Percentiles rank a stretch among this genome's conserved stretches.
phyloP scores from a whole-genome alignment of 2,113 vertebrate genomes.

The Colossoma macropomum region DNA sequence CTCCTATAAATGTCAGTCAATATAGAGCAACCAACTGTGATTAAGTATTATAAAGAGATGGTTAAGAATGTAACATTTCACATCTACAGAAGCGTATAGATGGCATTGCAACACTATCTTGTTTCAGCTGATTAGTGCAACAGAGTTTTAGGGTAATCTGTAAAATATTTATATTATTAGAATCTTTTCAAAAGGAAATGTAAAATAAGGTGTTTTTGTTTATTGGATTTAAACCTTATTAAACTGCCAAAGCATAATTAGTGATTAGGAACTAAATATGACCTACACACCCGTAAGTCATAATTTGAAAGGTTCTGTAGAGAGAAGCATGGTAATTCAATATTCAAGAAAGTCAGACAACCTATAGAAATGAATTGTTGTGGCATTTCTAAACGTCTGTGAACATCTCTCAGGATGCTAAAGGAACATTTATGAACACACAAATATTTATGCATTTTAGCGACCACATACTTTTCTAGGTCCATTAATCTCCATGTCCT shows the following conservation, averaged over 20 bases:
- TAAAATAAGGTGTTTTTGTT: too few species aligned
- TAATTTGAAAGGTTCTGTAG: background rate
- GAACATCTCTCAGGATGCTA: background rate
- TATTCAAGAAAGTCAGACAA: too few species aligned
- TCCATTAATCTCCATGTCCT: background rate
- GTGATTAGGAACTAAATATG: too few species aligned
- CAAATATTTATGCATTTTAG: background rate
- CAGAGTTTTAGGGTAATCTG: too few species aligned
- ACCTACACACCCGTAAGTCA: too few species aligned
- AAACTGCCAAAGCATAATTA: too few species aligned
- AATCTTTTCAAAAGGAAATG: too few species aligned
- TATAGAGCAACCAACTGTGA: background rate
- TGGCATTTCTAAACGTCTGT: background rate
- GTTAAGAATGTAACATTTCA: constrained; percentile 10
- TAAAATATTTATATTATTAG: too few species aligned
- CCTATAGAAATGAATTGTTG: background rate
- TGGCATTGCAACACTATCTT: background rate
- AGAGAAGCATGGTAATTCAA: background rate
- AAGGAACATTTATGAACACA: background rate
- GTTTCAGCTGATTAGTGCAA: too few species aligned
- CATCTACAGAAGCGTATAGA: background rate
- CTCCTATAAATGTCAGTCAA: background rate
- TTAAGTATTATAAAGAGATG: background rate
- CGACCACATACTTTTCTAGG: background rate
- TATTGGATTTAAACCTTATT: too few species aligned